Percentiles rank a stretch among this genome's conserved stretches.
phyloP scores from a whole-genome alignment of 2,113 vertebrate species.

The Gopherus flavomarginatus region DNA sequence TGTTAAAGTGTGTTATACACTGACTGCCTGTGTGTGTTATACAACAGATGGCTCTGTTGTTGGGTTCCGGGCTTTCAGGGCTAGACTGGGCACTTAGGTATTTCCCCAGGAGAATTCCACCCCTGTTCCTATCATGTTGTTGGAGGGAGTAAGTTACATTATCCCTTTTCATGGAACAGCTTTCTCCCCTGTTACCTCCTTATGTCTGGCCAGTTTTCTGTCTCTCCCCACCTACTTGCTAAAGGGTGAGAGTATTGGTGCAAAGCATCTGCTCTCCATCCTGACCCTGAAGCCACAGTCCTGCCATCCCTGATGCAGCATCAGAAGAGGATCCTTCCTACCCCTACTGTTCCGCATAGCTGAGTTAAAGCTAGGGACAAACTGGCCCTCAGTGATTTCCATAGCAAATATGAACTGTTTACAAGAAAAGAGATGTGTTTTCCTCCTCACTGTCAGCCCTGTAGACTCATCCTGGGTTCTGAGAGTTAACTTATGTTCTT shows the following conservation, averaged over 20 bases:
- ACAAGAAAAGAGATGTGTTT: neutral
- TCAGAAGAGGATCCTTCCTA: neutral
- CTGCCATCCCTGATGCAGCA: neutral
- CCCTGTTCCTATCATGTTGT: neutral
- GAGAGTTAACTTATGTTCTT: neutral
- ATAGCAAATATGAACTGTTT: neutral
- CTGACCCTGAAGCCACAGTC: neutral
- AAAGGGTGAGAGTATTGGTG: too few relatives aligned
- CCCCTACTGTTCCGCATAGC: neutral
- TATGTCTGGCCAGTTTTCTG: too few relatives aligned
- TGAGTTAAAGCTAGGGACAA: neutral
- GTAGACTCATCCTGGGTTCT: neutral
- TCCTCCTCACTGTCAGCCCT: neutral
- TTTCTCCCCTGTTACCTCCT: neutral
- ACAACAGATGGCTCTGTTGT: neutral
- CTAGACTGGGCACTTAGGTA: neutral
- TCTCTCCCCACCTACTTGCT: too few relatives aligned
- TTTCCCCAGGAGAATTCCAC: slow-evolving; percentile 15
- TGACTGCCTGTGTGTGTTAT: neutral
- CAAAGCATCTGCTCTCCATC: too few relatives aligned
- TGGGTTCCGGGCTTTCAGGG: neutral
- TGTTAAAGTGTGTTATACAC: neutral
- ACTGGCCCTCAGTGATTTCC: neutral
- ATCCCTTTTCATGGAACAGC: neutral
- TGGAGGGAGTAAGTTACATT: slow-evolving; percentile 30